Conservation (phyloP, 2,113 vertebrate species). For the Phaethon lepturus region DNA sequence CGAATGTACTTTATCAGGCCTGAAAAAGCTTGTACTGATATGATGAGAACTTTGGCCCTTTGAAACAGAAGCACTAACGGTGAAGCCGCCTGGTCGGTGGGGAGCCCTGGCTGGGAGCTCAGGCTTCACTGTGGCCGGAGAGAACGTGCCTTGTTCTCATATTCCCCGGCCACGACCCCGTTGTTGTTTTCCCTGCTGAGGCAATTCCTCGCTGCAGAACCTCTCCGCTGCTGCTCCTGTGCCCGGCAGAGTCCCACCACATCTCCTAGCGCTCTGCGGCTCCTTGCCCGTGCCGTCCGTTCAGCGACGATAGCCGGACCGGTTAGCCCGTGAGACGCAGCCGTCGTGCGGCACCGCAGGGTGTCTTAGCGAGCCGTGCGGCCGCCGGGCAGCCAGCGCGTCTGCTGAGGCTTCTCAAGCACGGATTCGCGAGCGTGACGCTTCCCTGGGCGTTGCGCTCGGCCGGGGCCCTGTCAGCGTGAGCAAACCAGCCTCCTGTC, state of each 20-base stretch:
- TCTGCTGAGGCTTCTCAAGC: neutral
- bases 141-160: neutral
- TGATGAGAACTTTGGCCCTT: neutral
- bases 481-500: neutral
- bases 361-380: neutral
- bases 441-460: neutral
- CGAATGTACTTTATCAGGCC: neutral
- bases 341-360: neutral
- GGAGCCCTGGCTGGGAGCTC: neutral
- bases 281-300: neutral
- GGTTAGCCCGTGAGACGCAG: fast-evolving
- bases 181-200: neutral
- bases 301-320: fast-evolving
- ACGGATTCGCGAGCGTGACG: neutral
- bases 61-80: neutral
- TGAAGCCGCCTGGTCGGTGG: fast-evolving
- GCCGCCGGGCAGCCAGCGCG: too few species aligned
- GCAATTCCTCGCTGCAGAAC: neutral
- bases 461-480: neutral
- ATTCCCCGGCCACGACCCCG: fast-evolving
- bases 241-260: neutral
- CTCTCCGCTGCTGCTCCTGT: neutral
- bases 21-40: neutral
- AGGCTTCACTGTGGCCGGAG: neutral
- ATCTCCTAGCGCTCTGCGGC: fast-evolving